Conservation (phyloP, 2,113 vertebrate genomes). For the Rhea pennata region DNA sequence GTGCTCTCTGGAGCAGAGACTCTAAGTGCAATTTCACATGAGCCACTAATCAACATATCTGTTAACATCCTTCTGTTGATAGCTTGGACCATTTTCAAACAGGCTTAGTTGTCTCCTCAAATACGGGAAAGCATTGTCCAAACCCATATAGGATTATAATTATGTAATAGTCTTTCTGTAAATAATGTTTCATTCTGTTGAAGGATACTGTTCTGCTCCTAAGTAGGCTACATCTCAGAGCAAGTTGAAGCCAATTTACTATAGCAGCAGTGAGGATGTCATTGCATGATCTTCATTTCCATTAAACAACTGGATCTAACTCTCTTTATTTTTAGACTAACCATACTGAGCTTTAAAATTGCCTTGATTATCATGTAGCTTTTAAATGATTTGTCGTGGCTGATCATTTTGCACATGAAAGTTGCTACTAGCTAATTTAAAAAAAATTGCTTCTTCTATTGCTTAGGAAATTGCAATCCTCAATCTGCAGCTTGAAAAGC, state of each 20-base stretch:
- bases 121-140: neutral
- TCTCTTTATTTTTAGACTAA: slow-evolving; percentile 36
- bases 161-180: neutral
- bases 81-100: slow-evolving; percentile 19
- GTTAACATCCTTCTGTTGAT: neutral
- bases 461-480: slow-evolving; percentile 75
- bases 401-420: slow-evolving; percentile 21
- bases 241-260: neutral
- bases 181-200: neutral
- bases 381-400: slow-evolving; percentile 36
- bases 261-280: neutral
- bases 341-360: slow-evolving; percentile 50
- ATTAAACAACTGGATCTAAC: slow-evolving; percentile 33
- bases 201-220: neutral
- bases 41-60: neutral
- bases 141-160: neutral
- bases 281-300: neutral
- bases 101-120: neutral
- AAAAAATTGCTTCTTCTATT: slow-evolving; percentile 61
- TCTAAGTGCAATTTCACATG: neutral
- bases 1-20: neutral
- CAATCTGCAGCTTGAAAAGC: slow-evolving; percentile 72
- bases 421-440: slow-evolving; percentile 18
- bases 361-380: slow-evolving; percentile 25
- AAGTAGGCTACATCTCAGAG: slow-evolving; percentile 15